Evolutionary conservation across 92 coral and sea anemone species (phyloP), one percentile per base, ranked within the genome.

Genomic region (Diadumene lineata): DNA sequence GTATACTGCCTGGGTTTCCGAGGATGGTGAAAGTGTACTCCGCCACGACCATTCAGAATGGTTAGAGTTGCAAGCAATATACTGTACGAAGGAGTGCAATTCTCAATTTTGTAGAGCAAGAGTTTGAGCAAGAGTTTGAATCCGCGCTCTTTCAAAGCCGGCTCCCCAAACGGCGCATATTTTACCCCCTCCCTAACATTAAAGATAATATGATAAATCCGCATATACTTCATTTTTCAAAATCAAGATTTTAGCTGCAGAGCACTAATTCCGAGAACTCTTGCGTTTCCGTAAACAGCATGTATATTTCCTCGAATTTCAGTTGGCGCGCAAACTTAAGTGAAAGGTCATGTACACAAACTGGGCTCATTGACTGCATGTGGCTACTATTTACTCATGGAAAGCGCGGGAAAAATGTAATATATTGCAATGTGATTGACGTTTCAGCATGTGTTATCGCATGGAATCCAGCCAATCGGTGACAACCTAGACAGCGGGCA

Each of bases 321-420:
- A 19, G 10, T 56, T 56, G 66, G 77, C 77, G 77, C 63, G 77
- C 62, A 70, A 56, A 32, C 53, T n/a, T 28, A 26, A 7, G 31
- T 13, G 43, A 58, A 58, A 58, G 29, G 58, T 43, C 51, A 22
- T 8, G 55, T 28, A 56, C 55, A 65, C 55, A 64, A 65, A 31
- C 17, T 66, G 34, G 81, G 72, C 53, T 22, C 81, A 76, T 76
- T 76, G 81, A 76, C 81, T 7, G 66, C 81, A 76, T 21, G 81
- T 0, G 81, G 81, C 53, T n/a, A 33, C 0, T 76, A 53, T 67
- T 76, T 65, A 76, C 60, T 64, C 50, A 64, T 71, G 31, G 44
- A 78, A 77, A 55, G 69, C 82, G 82, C 82, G 82, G 82, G 82
- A 78, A 78, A 77, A 55, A 32, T 24, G 64, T 34, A 64, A 38